Conservation (phyloP, 2,888 invertebrate species). For the Eulithis testata region DNA sequence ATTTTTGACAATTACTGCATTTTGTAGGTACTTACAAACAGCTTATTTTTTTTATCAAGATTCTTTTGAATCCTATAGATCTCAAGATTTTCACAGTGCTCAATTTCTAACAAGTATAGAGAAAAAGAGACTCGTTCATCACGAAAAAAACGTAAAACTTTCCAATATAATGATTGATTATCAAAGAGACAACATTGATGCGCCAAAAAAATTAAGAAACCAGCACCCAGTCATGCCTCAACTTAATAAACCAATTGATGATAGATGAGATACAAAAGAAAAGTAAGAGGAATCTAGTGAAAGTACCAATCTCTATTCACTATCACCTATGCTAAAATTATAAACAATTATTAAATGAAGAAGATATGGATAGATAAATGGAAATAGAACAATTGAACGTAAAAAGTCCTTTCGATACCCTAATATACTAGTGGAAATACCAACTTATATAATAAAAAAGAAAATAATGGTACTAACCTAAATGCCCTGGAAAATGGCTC, state of each 20-base stretch:
- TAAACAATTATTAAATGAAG: not conserved
- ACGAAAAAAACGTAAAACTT: constrained; percentile 1
- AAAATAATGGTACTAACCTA: constrained; percentile 21
- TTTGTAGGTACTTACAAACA: no score
- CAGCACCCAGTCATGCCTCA: constrained; percentile 5
- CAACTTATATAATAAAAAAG: not conserved
- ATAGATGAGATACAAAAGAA: constrained; percentile 1
- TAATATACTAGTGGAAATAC: not conserved
- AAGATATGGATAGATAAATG: no score
- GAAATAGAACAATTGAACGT: no score
- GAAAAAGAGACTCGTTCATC: no score
- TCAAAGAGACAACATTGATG: not conserved
- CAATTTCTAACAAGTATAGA: no score
- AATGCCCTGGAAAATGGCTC: constrained; percentile 63
- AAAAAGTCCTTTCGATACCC: not conserved
- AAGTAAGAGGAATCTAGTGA: constrained; percentile 6
- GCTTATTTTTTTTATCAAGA: no score
- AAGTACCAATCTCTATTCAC: constrained; percentile 1
- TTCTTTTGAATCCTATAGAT: no score
- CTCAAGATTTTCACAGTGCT: no score
- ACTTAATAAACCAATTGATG: constrained; percentile 8
- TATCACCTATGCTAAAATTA: not conserved
- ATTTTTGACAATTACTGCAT: no score
- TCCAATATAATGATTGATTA: constrained; percentile 15
- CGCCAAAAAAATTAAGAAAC: constrained; percentile 13